These are phyloP conservation scores for Diplogasteroides magnus DNA, from an alignment of 1,140 invertebrate genomes.

Conservation along the genomic window DNA sequence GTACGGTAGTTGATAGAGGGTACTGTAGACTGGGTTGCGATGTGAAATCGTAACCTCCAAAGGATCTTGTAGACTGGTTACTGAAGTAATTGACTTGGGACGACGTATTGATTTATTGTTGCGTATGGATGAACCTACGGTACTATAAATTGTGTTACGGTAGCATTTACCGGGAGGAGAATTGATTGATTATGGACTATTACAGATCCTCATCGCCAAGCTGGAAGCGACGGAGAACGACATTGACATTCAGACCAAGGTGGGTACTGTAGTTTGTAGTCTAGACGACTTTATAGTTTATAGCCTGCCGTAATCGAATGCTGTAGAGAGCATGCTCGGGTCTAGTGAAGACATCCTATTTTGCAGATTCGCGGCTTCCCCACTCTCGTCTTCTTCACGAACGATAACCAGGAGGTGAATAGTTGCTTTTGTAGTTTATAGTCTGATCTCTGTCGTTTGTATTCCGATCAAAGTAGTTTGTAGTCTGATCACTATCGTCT, in stretches of 20 bases:
- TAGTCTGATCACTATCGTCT: neutral
- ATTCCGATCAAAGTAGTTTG: neutral
- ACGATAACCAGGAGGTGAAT: neutral
- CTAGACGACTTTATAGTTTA: too few relatives aligned
- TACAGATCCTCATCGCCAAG: slow-evolving; percentile 11
- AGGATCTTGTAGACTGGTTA: neutral
- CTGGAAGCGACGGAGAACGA: slow-evolving; percentile 12
- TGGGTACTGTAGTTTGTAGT: too few relatives aligned
- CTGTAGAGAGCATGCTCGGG: too few relatives aligned
- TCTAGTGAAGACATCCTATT: too few relatives aligned
- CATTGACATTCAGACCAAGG: slow-evolving; percentile 3
- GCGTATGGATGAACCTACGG: neutral
- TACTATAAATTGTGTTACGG: too few relatives aligned
- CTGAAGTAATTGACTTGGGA: neutral
- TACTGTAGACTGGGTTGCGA: neutral
- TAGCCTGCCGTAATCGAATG: too few relatives aligned
- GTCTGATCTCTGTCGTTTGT: neutral
- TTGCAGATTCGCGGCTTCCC: slow-evolving; percentile 13
- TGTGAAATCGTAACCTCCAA: too few relatives aligned
- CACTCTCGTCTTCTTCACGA: slow-evolving; percentile 12
- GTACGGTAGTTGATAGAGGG: neutral
- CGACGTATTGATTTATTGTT: neutral
- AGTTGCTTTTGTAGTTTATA: neutral
- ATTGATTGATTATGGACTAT: neutral
- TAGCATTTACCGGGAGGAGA: too few relatives aligned